These are phyloP conservation scores for Pedicia rivosa DNA, from an alignment of 2,888 invertebrate species.

Conservation along the genomic window DNA sequence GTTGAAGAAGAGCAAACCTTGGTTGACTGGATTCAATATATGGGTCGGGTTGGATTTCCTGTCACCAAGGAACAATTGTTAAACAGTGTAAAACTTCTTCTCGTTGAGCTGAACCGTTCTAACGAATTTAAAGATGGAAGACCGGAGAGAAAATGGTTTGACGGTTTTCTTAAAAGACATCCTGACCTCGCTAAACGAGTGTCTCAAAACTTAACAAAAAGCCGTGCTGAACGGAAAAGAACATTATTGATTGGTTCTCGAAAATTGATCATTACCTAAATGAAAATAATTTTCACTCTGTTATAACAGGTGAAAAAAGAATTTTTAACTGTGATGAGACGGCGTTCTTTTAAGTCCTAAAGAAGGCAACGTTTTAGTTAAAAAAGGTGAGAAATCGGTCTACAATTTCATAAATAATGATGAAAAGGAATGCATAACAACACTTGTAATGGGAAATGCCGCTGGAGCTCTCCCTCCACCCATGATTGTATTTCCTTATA, in stretches of 20 bases:
- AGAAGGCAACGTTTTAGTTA: neutral
- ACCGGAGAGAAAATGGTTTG: neutral
- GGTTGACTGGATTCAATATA: too few relatives aligned
- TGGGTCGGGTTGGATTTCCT: too few relatives aligned
- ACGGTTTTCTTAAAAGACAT: constrained; percentile 1
- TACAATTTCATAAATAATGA: neutral
- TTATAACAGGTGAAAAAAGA: neutral
- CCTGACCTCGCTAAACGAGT: neutral
- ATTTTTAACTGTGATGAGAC: constrained; percentile 6
- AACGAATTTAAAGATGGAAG: too few relatives aligned
- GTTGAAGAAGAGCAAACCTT: too few relatives aligned
- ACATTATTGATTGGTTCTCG: neutral
- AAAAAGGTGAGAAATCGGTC: neutral
- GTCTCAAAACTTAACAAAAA: neutral
- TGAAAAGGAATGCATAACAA: constrained; percentile 2
- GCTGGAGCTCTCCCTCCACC: neutral
- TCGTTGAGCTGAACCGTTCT: too few relatives aligned
- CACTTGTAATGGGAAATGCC: constrained; percentile 1
- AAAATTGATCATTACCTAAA: neutral
- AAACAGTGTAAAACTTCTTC: too few relatives aligned
- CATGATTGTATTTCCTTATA: constrained; percentile 1
- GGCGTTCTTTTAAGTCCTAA: neutral
- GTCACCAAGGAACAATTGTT: too few relatives aligned
- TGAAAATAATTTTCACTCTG: neutral
- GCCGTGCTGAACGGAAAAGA: neutral